Evolutionary conservation across 2,113 vertebrate species (phyloP), one percentile per base, ranked within the genome.

Genomic region (Prolemur simus): DNA sequence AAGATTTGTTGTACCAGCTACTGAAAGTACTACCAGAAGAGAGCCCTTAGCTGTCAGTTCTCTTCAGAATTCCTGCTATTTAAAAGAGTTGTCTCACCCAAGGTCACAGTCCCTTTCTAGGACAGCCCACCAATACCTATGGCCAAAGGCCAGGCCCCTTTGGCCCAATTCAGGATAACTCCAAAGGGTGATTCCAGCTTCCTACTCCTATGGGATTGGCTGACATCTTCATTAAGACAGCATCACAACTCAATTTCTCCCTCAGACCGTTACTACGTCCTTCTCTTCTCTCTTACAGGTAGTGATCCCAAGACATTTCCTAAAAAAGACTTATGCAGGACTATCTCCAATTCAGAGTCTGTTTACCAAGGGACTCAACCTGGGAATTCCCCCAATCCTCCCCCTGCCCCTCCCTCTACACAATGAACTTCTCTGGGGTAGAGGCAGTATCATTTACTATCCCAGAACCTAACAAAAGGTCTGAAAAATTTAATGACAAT

Each of bases 161-260:
- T 56, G 68, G 32, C 29, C 17, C 49, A 87, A 76, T 37, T 82
- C 56, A 87, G n/a, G 37, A 4, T 77, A 69, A 82, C 25, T 90
- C 37, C 89, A 7, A 95, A 71, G 47, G 15, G 42, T 32, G 21
- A 82, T 47, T 32, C 11, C n/a, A 77, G 42, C 39, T 81, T 82
- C 66, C 74, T 1, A 64, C 14, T 83, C n/a, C 37, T 45, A 84
- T 17, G 6, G 42, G 49, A 86, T 5, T 93, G 86, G 76, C 15
- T 76, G 15, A 87, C 7, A 27, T 32, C 18, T 87, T 95, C 78
- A 69, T 34, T 78, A 89, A 78, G 29, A 68, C 58, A 80, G 4
- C 49, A 94, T 71, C 69, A 94, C 68, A 91, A 87, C 13, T 91
- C 89, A 89, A 8, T 87, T 89, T 95, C 56, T 87, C 49, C 82